Percentiles rank a stretch among this genome's conserved stretches.
Evolutionary conservation across 2,797 vertebrate genomes (phyloP).

Genomic region (Trematomus bernacchii): DNA sequence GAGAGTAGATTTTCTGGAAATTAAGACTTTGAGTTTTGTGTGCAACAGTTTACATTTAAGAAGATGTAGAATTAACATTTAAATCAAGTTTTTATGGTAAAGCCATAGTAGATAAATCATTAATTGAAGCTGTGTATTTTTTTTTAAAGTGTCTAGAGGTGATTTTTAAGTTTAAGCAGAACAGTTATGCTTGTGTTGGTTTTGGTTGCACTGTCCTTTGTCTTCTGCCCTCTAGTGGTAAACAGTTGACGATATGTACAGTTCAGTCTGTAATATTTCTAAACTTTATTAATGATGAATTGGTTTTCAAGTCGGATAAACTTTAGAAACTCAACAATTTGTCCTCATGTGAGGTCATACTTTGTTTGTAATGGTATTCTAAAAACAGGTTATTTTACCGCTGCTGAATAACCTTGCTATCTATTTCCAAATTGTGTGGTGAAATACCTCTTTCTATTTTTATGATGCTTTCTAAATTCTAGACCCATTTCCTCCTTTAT

Average conservation of each 20-base stretch:
- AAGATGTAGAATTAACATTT: too few species aligned
- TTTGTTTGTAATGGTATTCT: neutral
- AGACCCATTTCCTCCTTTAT: conserved; percentile 11
- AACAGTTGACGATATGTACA: neutral
- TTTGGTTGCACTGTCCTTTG: neutral
- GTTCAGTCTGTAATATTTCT: neutral
- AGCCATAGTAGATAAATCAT: too few species aligned
- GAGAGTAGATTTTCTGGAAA: neutral
- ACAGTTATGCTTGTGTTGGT: neutral
- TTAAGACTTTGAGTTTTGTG: neutral
- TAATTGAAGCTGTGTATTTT: too few species aligned
- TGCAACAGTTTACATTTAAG: too few species aligned
- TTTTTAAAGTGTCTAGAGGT: too few species aligned
- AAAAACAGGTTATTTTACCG: conserved; percentile 16
- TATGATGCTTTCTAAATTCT: conserved; percentile 53
- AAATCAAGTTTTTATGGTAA: too few species aligned
- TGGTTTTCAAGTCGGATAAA: neutral
- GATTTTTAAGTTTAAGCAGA: neutral
- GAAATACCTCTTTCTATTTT: conserved; percentile 49
- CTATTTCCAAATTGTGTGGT: conserved; percentile 29
- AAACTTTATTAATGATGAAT: neutral
- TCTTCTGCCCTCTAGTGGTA: conserved; percentile 34
- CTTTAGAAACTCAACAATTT: neutral
- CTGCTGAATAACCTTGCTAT: conserved; percentile 28
- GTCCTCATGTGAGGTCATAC: neutral